Evolutionary conservation across 2,113 vertebrate species (phyloP).

Genomic region (Nothobranchius kuhntae): DNA sequence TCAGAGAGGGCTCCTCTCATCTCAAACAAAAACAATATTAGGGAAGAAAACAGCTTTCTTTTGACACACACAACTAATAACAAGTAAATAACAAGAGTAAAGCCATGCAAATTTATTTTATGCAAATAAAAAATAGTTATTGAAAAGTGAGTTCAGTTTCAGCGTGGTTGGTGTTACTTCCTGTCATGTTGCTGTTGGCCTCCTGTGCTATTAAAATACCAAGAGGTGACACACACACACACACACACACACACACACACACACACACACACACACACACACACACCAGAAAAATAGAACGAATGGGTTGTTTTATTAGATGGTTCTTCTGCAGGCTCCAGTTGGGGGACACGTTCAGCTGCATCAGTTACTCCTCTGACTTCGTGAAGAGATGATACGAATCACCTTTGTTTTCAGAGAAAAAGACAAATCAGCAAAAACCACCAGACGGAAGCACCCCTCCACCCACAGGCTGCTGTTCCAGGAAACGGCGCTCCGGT

Average conservation of each 20-base stretch:
- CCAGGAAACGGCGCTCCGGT: slow-evolving; percentile 27
- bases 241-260: too few species aligned
- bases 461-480: too few species aligned
- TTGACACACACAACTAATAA: too few species aligned
- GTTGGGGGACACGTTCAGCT: neutral
- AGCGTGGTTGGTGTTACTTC: neutral
- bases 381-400: slow-evolving; percentile 6
- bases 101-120: too few species aligned
- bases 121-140: too few species aligned
- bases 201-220: neutral
- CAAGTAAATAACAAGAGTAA: too few species aligned
- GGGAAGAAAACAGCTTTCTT: too few species aligned
- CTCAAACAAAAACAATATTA: too few species aligned
- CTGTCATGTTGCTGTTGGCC: slow-evolving; percentile 5
- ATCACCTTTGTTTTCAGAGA: slow-evolving; percentile 36
- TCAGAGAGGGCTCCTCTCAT: too few species aligned
- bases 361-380: neutral
- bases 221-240: too few species aligned
- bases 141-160: neutral
- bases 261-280: too few species aligned
- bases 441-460: neutral
- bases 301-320: neutral
- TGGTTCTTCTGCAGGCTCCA: neutral
- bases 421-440: neutral
- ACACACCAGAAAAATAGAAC: too few species aligned